phyloP scores from a whole-genome alignment of 2,113 vertebrate genomes.

The Xiphophorus maculatus region DNA sequence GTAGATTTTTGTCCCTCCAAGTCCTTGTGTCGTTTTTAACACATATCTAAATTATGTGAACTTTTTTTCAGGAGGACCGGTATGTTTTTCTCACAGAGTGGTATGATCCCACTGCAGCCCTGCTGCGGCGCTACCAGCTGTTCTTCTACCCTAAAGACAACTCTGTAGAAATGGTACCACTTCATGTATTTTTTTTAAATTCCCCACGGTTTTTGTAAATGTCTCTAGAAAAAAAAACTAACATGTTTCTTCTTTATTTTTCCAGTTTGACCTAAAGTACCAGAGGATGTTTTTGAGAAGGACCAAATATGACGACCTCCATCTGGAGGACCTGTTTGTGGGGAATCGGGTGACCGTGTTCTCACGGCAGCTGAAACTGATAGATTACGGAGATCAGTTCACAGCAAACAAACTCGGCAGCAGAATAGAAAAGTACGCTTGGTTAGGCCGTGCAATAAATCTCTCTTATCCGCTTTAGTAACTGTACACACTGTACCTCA shows the following conservation, averaged over 20 bases:
- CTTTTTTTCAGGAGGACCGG: slow-evolving; percentile 83
- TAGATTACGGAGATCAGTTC: slow-evolving; percentile 92
- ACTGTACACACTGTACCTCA: slow-evolving; percentile 1
- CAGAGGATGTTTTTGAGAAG: slow-evolving; percentile 87
- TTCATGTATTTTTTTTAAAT: not conserved
- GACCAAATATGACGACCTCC: slow-evolving; percentile 86
- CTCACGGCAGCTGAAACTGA: slow-evolving; percentile 88
- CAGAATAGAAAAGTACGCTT: slow-evolving; percentile 89
- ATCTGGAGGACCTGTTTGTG: slow-evolving; percentile 88
- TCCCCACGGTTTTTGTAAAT: not conserved
- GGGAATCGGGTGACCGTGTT: slow-evolving; percentile 92
- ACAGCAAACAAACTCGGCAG: slow-evolving; percentile 91
- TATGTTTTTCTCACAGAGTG: slow-evolving; percentile 92
- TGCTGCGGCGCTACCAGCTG: slow-evolving; percentile 90
- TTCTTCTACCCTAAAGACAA: slow-evolving; percentile 91
- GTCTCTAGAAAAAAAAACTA: no score
- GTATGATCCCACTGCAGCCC: slow-evolving; percentile 89
- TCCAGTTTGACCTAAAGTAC: slow-evolving; percentile 93
- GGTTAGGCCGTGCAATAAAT: not conserved
- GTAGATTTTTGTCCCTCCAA: not conserved
- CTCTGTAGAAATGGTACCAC: slow-evolving; percentile 92
- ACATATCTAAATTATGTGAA: not conserved
- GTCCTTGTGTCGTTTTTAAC: not conserved
- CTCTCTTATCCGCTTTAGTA: slow-evolving; percentile 7
- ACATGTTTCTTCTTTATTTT: slow-evolving; percentile 17